Evolutionary conservation across 2,113 vertebrate genomes (phyloP).

Genomic region (Labeo catla): DNA sequence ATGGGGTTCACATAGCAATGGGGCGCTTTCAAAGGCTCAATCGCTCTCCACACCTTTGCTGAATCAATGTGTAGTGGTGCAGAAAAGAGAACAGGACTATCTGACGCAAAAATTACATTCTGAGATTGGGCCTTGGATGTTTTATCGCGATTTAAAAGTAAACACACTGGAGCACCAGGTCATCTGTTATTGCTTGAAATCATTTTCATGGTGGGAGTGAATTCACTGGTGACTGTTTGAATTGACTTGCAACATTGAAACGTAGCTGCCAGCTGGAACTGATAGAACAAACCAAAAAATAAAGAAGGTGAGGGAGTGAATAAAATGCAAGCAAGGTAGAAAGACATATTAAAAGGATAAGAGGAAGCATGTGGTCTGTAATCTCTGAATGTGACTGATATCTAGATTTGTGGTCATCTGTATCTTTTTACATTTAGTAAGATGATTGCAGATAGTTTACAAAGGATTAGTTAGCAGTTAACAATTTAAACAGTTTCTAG

Average conservation of each 20-base stretch:
- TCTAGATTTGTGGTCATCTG: background rate
- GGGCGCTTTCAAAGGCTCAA: background rate
- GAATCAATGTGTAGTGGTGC: background rate
- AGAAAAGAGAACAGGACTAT: background rate
- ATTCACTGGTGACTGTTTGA: slow-evolving; percentile 4
- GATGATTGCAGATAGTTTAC: background rate
- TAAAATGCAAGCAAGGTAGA: background rate
- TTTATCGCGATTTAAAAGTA: slow-evolving; percentile 5
- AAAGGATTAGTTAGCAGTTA: background rate
- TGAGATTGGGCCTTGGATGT: background rate
- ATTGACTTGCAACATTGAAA: background rate
- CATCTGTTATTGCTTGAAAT: slow-evolving; percentile 5
- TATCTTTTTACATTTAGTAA: background rate
- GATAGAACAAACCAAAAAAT: background rate
- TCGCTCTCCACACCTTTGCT: background rate
- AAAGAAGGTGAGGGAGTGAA: background rate
- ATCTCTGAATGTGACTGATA: background rate
- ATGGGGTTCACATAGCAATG: slow-evolving; percentile 6
- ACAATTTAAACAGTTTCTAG: background rate
- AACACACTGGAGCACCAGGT: background rate
- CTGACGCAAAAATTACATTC: background rate
- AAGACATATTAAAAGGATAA: background rate
- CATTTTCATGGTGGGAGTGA: background rate
- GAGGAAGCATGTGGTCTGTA: background rate
- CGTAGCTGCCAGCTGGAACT: background rate